A percentile compares a stretch with the other conserved stretches of the same genome.
Conservation (phyloP, 35 echinoderm and acorn worm genomes). For the Ptychodera flava region DNA sequence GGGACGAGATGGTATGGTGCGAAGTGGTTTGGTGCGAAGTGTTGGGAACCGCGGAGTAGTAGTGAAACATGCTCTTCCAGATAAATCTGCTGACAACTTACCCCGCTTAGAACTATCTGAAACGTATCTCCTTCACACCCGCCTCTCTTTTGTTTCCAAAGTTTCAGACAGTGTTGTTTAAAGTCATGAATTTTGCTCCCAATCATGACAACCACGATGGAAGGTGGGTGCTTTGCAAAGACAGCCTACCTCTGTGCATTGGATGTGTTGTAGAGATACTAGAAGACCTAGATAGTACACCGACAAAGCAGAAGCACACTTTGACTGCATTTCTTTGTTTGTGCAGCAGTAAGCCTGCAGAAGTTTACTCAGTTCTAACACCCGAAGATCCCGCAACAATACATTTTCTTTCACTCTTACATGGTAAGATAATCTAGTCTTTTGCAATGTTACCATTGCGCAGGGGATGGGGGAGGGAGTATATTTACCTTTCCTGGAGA, state of each 20-base stretch:
- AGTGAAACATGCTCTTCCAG: constrained; percentile 3
- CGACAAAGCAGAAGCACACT: constrained; percentile 40
- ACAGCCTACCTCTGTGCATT: constrained; percentile 21
- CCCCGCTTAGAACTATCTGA: constrained; percentile 11
- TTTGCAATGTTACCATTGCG: too few species aligned
- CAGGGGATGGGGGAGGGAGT: too few species aligned
- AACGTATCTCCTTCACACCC: constrained; percentile 19
- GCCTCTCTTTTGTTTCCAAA: too few species aligned
- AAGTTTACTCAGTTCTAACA: background rate
- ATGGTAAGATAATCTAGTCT: background rate
- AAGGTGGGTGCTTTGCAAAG: background rate
- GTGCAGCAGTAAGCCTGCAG: background rate
- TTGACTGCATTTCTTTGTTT: background rate
- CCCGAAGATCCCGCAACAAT: background rate
- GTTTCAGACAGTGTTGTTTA: too few species aligned
- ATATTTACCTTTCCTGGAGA: too few species aligned
- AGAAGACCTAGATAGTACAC: constrained; percentile 21
- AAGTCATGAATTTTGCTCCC: constrained; percentile 4
- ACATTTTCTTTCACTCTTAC: background rate
- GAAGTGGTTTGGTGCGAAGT: too few species aligned
- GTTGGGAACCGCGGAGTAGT: background rate
- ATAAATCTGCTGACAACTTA: constrained; percentile 4
- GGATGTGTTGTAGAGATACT: constrained; percentile 43
- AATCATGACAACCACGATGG: constrained; percentile 22
- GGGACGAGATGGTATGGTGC: too few species aligned